Base-by-base conservation (phyloP, 2,888 invertebrate species). In the Acrocyrtus sp. region DNA sequence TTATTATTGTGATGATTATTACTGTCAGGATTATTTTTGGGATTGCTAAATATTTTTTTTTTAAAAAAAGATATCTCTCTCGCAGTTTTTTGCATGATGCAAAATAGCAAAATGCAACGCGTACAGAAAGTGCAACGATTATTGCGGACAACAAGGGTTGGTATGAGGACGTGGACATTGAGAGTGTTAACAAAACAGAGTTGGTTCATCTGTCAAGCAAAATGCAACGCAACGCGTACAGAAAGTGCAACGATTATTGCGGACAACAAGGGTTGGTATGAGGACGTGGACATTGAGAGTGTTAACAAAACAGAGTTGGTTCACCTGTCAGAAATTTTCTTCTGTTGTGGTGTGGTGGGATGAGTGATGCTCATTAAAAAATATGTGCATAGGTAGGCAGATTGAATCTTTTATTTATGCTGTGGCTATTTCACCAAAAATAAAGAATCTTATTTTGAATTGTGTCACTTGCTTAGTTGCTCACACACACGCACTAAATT, bases 1-100 rank as follows among this genome's bases (percentile, higher is more conserved):
- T 50, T 19, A 10, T 50, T 50, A 45, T 45, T 45, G 17, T 45
- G 6, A 50, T 50, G 50, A 50, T 50, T 50, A 50, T 50, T 50
- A 50, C 17, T 21, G 50, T 22, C 50, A 50, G 50, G 21, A 50
- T 50, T 50, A 50, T 22, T 34, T 34, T 21, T 22, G 50, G 21
- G 50, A 22, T 50, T 50, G 22, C 19, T 19, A 21, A 21, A 22
- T 12, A 34, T 12, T 22, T 50, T 50, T 50, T 12, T 45, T 45
- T n/a, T 45, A 21, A 50, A 45, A 15, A 45, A n/a, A 21, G 6
- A 22, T 12, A 34, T 12, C 21, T 50, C 21, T 50, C 5, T 45
- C n/a, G 4, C n/a, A 21, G 21, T 34, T 5, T 12, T 34, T 34
- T 34, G 12, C 34, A 34, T n/a, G 12, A 34, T 34, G 34, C 34